Conservation (phyloP, 2,888 invertebrate species). For the Leucoma salicis region DNA sequence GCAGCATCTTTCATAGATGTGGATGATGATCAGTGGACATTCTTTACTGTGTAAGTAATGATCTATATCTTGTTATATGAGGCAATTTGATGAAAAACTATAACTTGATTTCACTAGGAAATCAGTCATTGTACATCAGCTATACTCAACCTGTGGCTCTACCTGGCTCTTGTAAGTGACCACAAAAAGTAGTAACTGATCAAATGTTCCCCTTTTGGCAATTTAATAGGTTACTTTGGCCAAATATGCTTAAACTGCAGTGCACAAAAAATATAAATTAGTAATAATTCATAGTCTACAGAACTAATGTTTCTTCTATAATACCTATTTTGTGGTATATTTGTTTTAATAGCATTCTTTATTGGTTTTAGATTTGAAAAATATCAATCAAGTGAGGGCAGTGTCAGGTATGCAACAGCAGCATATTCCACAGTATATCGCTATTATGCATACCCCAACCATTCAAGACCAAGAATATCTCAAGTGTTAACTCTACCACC, state of each 20-base stretch:
- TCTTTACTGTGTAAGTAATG: conserved; percentile 87
- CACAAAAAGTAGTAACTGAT: no score
- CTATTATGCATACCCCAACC: conserved; percentile 96
- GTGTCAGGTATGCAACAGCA: conserved; percentile 86
- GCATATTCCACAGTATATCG: conserved; percentile 96
- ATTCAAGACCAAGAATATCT: conserved; percentile 93
- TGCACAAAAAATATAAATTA: no score
- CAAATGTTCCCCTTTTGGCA: no score
- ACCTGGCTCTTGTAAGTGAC: no score
- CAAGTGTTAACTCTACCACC: conserved; percentile 97
- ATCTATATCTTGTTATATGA: neutral
- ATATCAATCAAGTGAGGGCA: conserved; percentile 82
- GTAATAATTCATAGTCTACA: no score
- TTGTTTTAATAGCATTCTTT: neutral
- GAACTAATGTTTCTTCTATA: no score
- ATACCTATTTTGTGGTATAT: neutral
- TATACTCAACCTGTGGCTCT: no score
- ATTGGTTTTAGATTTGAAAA: conserved; percentile 85
- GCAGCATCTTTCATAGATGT: conserved; percentile 96
- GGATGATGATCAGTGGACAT: conserved; percentile 95
- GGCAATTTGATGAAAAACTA: no score
- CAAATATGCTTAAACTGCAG: no score
- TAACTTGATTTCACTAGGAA: no score
- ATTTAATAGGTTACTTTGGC: no score
- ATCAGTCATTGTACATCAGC: no score